Conservation (phyloP, 2,888 invertebrate species). For the Crematogaster levior region DNA sequence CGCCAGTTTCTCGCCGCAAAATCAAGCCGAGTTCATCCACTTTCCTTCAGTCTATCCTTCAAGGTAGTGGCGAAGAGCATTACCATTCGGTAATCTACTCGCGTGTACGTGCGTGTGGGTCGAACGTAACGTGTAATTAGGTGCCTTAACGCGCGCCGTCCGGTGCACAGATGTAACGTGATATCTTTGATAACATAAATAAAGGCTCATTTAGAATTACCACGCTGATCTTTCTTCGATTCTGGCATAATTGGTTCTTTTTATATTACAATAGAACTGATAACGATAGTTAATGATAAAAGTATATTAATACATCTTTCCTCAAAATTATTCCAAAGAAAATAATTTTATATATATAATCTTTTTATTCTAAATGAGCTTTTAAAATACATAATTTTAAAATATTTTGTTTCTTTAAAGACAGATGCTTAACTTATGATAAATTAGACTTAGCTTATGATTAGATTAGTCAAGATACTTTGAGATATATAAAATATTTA, state of each 20-base stretch:
- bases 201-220: conserved; percentile 52
- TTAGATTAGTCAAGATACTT: not conserved
- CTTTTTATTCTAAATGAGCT: not conserved
- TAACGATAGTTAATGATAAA: conserved; percentile 1
- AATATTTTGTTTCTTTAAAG: not conserved
- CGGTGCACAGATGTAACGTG: conserved; percentile 70
- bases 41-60: conserved; percentile 67
- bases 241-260: not conserved
- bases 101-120: conserved; percentile 62
- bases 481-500: not conserved
- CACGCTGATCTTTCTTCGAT: not conserved
- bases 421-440: not conserved
- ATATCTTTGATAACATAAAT: conserved; percentile 61
- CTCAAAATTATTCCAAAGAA: not conserved
- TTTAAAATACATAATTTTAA: not conserved
- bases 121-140: conserved; percentile 75
- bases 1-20: conserved; percentile 61
- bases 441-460: no score
- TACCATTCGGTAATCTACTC: conserved; percentile 63
- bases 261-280: not conserved
- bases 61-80: conserved; percentile 63
- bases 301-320: not conserved
- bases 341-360: not conserved
- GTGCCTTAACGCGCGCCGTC: conserved; percentile 71
- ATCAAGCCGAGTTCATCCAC: conserved; percentile 70